Evolutionary conservation across 2,888 invertebrate genomes (phyloP).

Genomic region (Drosophila cognata): DNA sequence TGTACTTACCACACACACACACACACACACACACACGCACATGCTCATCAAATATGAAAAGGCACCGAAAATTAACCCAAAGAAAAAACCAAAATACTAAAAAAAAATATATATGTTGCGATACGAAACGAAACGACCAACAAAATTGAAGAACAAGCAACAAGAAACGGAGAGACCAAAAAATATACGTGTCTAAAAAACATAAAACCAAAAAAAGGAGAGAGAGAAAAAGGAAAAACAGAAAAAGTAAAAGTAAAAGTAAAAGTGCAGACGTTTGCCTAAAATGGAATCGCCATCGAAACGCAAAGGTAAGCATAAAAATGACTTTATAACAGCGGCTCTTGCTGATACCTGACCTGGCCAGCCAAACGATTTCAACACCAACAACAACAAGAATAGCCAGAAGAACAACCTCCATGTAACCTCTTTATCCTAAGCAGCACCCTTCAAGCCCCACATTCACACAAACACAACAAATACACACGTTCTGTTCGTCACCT

Average conservation of each 20-base stretch:
- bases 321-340: slow-evolving; percentile 34
- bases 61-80: slow-evolving; percentile 52
- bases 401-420: background rate
- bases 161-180: background rate
- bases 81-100: slow-evolving; percentile 6
- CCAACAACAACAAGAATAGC: background rate
- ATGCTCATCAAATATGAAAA: slow-evolving; percentile 62
- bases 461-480: slow-evolving; percentile 8
- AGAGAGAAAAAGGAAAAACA: background rate
- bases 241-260: background rate
- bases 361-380: background rate
- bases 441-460: background rate
- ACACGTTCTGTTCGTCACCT: slow-evolving; percentile 29
- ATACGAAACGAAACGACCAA: slow-evolving; percentile 18
- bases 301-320: slow-evolving; percentile 29
- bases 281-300: slow-evolving; percentile 30
- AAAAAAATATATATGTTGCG: slow-evolving; percentile 11
- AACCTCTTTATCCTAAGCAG: slow-evolving; percentile 6
- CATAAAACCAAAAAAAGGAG: background rate
- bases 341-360: slow-evolving; percentile 19
- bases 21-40: slow-evolving; percentile 13
- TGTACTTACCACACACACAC: slow-evolving; percentile 38
- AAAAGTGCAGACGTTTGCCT: slow-evolving; percentile 37
- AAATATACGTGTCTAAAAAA: background rate
- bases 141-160: background rate